These are phyloP conservation scores for Turritopsis dohrnii DNA, from an alignment of 30 jellyfish, hydroid and myxozoan genomes.

Conservation along the genomic window DNA sequence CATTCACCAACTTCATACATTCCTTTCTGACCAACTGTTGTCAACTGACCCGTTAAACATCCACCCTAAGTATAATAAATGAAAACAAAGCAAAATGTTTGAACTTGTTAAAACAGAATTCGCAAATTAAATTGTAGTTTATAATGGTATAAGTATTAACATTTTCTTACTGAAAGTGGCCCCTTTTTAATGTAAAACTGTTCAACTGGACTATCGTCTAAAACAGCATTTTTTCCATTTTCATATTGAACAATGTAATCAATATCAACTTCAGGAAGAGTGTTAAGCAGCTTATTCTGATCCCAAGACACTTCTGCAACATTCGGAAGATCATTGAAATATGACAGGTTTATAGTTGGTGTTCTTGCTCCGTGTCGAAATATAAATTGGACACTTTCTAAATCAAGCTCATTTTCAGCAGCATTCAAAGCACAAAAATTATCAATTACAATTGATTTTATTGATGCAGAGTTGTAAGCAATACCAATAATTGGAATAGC, in stretches of 20 bases:
- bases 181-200: not conserved
- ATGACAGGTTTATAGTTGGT: conserved; percentile 24
- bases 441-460: not conserved
- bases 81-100: not conserved
- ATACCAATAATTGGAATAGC: not conserved
- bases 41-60: conserved; percentile 57
- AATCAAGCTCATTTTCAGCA: conserved; percentile 1
- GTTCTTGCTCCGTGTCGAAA: conserved; percentile 83
- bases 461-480: not conserved
- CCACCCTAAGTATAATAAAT: conserved; percentile 51
- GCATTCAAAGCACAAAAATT: not conserved
- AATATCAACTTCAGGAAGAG: not conserved
- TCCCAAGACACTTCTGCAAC: conserved; percentile 45
- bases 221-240: not conserved
- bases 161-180: not conserved
- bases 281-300: not conserved
- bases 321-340: conserved; percentile 40
- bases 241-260: not conserved
- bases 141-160: not conserved
- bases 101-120: no score
- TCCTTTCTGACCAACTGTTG: conserved; percentile 56
- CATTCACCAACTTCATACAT: conserved; percentile 54
- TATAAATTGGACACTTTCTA: conserved; percentile 31
- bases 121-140: no score
- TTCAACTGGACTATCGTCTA: not conserved